A percentile compares a stretch with the other conserved stretches of the same genome.
Conservation (phyloP, 2,113 vertebrate species). For the Microtus oregoni region DNA sequence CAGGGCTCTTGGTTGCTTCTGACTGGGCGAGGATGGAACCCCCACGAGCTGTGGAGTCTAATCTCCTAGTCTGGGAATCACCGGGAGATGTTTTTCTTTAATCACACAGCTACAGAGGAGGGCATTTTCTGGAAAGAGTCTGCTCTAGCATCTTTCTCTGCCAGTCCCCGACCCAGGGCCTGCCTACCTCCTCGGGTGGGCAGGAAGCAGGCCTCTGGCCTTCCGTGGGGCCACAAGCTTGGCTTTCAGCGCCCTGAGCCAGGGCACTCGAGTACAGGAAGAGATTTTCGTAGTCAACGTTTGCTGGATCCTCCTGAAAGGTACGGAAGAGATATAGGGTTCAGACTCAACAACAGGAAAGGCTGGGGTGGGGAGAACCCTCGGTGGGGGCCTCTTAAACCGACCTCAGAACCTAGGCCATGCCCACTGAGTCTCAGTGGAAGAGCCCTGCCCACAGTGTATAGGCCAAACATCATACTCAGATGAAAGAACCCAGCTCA, state of each 20-base stretch:
- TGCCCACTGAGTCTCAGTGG: background rate
- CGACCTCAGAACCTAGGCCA: background rate
- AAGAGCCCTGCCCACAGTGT: background rate
- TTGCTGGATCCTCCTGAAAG: constrained; percentile 50
- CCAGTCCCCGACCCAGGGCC: background rate
- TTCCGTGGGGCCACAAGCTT: accelerated
- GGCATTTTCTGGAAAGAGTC: background rate
- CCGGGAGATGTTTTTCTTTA: background rate
- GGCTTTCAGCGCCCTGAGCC: background rate
- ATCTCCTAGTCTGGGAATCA: background rate
- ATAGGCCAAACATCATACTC: background rate
- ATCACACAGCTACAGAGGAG: background rate
- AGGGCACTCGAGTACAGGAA: constrained; percentile 8
- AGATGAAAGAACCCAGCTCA: background rate
- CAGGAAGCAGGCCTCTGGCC: background rate
- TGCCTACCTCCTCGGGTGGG: constrained; percentile 31
- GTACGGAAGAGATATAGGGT: background rate
- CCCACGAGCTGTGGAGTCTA: background rate
- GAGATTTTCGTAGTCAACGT: constrained; percentile 52
- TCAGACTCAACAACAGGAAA: background rate
- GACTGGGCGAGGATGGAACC: background rate
- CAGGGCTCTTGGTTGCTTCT: background rate
- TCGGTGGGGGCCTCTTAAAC: background rate
- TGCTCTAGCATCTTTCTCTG: background rate
- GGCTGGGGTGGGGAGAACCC: no score